Evolutionary conservation across 2,888 invertebrate genomes (phyloP).

Genomic region (Tyria jacobaeae): DNA sequence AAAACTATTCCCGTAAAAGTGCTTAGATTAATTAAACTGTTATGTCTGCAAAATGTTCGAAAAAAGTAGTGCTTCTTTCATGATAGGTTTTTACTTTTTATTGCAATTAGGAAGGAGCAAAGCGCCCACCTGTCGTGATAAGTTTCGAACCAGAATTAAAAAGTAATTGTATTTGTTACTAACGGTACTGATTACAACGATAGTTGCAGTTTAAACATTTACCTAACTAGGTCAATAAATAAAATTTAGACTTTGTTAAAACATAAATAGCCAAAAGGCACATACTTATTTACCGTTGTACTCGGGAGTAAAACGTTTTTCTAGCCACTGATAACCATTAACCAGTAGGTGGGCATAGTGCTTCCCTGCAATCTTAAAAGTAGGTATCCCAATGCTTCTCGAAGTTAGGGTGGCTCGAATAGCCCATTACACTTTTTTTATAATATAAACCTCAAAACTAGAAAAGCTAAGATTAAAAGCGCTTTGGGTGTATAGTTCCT

Average conservation of each 20-base stretch:
- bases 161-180: not conserved
- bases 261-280: too few relatives aligned
- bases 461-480: too few relatives aligned
- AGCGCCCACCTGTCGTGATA: not conserved
- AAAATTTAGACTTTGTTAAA: too few relatives aligned
- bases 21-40: not conserved
- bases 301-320: not conserved
- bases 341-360: not conserved
- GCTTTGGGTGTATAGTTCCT: too few relatives aligned
- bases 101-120: not conserved
- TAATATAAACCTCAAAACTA: too few relatives aligned
- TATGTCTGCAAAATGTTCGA: not conserved
- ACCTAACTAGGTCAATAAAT: not conserved
- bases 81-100: not conserved
- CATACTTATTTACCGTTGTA: not conserved
- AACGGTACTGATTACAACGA: not conserved
- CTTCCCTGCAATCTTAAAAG: not conserved
- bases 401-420: too few relatives aligned
- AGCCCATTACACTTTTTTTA: too few relatives aligned
- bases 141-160: not conserved
- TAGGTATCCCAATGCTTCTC: too few relatives aligned
- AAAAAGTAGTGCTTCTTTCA: not conserved
- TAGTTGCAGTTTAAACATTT: not conserved
- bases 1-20: slow-evolving; percentile 1
- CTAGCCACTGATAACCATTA: not conserved